phyloP scores from a whole-genome alignment of 2,888 invertebrate genomes.

The Piscicola geometra region DNA sequence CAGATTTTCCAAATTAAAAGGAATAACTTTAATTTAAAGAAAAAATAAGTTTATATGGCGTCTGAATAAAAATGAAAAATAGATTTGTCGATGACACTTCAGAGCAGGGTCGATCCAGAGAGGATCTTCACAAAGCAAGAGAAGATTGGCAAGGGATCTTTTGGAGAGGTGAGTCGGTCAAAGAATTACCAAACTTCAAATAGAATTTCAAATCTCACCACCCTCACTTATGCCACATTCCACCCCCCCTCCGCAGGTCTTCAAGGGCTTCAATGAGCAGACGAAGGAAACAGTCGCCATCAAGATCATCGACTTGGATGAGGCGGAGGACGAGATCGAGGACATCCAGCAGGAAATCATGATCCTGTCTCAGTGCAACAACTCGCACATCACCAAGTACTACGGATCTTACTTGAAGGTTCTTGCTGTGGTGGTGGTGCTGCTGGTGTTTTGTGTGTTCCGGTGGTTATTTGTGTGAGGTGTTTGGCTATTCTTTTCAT shows the following conservation, averaged over 20 bases:
- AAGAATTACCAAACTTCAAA: background rate
- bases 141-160: constrained; percentile 60
- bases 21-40: too few species aligned
- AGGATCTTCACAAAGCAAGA: constrained; percentile 94
- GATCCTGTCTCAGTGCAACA: constrained; percentile 92
- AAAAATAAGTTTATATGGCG: too few species aligned
- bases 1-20: too few species aligned
- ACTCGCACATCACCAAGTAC: constrained; percentile 97
- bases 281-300: constrained; percentile 44
- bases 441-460: too few species aligned
- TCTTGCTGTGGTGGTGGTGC: too few species aligned
- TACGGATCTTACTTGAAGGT: constrained; percentile 97
- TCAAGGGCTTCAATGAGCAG: constrained; percentile 92
- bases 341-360: constrained; percentile 99
- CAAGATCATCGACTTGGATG: constrained; percentile 96
- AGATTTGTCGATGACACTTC: too few species aligned
- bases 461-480: too few species aligned
- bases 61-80: too few species aligned
- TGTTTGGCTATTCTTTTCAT: too few species aligned
- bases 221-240: too few species aligned
- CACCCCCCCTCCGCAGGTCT: constrained; percentile 87
- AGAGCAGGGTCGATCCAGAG: constrained; percentile 77
- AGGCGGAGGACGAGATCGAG: constrained; percentile 99
- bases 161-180: constrained; percentile 73
- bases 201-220: background rate